Evolutionary conservation across 2,113 vertebrate species (phyloP), one percentile per base, ranked within the genome.

Genomic region (Tautogolabrus adspersus): DNA sequence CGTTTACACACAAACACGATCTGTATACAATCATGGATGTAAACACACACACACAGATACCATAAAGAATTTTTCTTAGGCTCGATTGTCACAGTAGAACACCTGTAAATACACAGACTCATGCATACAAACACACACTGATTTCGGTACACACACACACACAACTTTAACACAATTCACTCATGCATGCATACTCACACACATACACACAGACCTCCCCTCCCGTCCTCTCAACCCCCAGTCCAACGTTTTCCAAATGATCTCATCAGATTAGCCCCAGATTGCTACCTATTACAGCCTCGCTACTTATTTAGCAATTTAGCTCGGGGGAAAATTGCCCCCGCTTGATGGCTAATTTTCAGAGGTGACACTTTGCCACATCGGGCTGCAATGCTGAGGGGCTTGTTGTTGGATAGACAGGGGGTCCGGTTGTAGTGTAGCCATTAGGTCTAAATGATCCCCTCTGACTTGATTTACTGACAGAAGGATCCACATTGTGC

Each of bases 241-340:
- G 70, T 34, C 80, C 68, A 90, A 88, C 93, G 77, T 95, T 95
- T 91, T 92, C 91, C 93, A 93, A 96, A 94, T 93, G 92, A 96
- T 94, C 95, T 96, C 94, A 95, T 97, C 94, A 81, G 94, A 94
- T 97, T 96, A 95, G 93, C 89, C 84, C 82, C 93, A 94, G 94
- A 96, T 95, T 95, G 90, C 92, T 94, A 92, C 94, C 95, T 95
- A 94, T 95, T 94, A 91, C 88, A 76, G 92, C 82, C 81, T 85
- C 85, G 65, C 96, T 95, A 93, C 93, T 96, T 94, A 92, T 92
- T 95, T 95, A 93, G 93, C 92, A 87, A 92, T 96, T 95, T 93
- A 94, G 93, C 90, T 85, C 42, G 77, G 84, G 87, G 86, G 86
- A 91, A 92, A 92, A 93, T 91, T 84, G 89, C 86, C 79, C 87